Evolutionary conservation across 2,113 vertebrate species (phyloP), one percentile per base, ranked within the genome.

Genomic region (Aramus guarauna): DNA sequence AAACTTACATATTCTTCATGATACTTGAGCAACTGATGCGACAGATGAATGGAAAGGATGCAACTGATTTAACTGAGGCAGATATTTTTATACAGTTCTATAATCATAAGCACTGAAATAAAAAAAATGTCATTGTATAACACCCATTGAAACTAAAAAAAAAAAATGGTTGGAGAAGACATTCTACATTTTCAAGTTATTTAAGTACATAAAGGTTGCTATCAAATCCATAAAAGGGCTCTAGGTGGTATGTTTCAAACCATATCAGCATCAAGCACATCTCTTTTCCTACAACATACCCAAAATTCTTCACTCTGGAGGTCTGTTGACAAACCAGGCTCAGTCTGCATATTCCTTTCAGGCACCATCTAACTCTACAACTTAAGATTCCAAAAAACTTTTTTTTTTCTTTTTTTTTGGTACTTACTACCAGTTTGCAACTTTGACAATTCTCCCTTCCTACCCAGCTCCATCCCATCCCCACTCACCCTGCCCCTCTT

Each of bases 361-460:
- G 7, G 9, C 24, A 56, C 12, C 56, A 13, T 17, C 34, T 59
- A 68, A 68, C 8, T 17, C 11, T 29, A 37, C 8, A 50, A 58
- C 6, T 36, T 30, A 37, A 37, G 12, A 55, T 52, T 55, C 1
- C 0, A 41, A 64, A 58, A 72, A 41, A 26, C 0, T n/a, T n/a
- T n/a, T n/a, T n/a, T n/a, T n/a, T 39, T 39, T 39, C 5, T 34
- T 19, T 24, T 30, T 27, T 55, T 67, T 53, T 26, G 6, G 21
- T 63, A 36, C 10, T 48, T 60, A 66, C 9, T 18, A 66, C 15
- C 11, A 72, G 23, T 30, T 56, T 62, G 29, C 12, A 73, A 62
- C 41, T 58, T 36, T 7, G 24, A 60, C 73, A 68, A 73, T 84
- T 62, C 23, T 58, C 20, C 26, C 36, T 59, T 53, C 37, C 29